Percentiles rank a stretch among this genome's conserved stretches.
Evolutionary conservation across 1,140 invertebrate genomes (phyloP).

Genomic region (Drosophila serrata): DNA sequence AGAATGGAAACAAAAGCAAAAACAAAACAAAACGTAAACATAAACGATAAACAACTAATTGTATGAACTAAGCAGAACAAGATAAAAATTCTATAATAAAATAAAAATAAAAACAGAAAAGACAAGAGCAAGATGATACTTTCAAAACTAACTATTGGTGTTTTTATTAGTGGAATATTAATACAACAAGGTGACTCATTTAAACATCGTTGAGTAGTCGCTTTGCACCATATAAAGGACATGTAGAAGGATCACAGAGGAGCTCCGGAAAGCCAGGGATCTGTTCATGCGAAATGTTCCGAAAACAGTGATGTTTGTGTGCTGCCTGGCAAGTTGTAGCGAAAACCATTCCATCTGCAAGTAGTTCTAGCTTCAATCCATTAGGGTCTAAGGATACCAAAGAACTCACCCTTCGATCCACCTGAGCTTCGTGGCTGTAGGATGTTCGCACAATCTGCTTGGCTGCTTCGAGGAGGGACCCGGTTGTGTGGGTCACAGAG

Average conservation of each 20-base stretch:
- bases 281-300: conserved; percentile 33
- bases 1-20: conserved; percentile 59
- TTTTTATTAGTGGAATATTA: conserved; percentile 11
- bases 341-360: conserved; percentile 44
- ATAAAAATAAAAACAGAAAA: conserved; percentile 56
- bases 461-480: background rate
- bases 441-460: conserved; percentile 1
- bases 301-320: conserved; percentile 32
- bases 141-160: conserved; percentile 52
- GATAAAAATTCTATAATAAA: conserved; percentile 76
- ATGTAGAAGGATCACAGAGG: conserved; percentile 21
- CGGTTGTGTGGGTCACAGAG: background rate
- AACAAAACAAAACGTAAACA: conserved; percentile 3
- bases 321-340: conserved; percentile 42
- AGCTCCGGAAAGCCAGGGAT: conserved; percentile 13
- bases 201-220: conserved; percentile 35
- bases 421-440: background rate
- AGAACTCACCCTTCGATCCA: conserved; percentile 46
- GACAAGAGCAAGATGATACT: conserved; percentile 71
- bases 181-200: background rate
- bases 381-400: too few relatives aligned
- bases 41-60: conserved; percentile 58
- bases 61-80: conserved; percentile 68
- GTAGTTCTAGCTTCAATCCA: background rate
- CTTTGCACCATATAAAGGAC: conserved; percentile 49